A percentile compares a stretch with the other conserved stretches of the same genome.
These are phyloP conservation scores for Neuroscelio doddi DNA, from an alignment of 2,888 invertebrate species.

Conservation along the genomic window DNA sequence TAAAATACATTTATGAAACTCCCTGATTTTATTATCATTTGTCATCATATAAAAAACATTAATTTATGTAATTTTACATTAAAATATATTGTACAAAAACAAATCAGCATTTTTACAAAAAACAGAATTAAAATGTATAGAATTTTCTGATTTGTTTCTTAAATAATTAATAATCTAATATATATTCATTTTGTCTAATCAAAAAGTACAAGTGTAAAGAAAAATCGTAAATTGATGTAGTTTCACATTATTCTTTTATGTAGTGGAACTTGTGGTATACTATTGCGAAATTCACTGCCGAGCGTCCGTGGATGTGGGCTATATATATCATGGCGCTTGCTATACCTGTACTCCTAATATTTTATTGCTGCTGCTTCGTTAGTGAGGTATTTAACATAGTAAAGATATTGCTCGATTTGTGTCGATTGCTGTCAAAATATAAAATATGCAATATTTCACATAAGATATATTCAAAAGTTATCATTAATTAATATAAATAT, in stretches of 20 bases:
- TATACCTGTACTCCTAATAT: slow-evolving; percentile 83
- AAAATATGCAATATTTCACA: too few species aligned
- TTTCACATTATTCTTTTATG: slow-evolving; percentile 55
- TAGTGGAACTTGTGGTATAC: slow-evolving; percentile 88
- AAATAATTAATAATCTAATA: neutral
- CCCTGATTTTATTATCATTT: too few species aligned
- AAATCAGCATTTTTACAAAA: too few species aligned
- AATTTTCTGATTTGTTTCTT: neutral
- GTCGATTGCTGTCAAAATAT: slow-evolving; percentile 14
- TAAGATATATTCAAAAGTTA: too few species aligned
- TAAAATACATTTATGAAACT: too few species aligned
- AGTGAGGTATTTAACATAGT: slow-evolving; percentile 75
- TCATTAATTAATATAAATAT: too few species aligned
- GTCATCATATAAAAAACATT: too few species aligned
- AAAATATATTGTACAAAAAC: too few species aligned
- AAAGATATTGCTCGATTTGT: slow-evolving; percentile 16
- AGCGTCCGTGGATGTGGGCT: slow-evolving; percentile 93
- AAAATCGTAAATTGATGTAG: slow-evolving; percentile 11
- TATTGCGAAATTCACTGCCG: slow-evolving; percentile 83
- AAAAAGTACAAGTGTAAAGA: neutral
- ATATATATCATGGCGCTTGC: slow-evolving; percentile 86
- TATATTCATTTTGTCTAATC: neutral
- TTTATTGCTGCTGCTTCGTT: slow-evolving; percentile 86
- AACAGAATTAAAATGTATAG: too few species aligned
- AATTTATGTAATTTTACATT: too few species aligned